A percentile compares a stretch with the other conserved stretches of the same genome.
Evolutionary conservation across 2,113 vertebrate genomes (phyloP).

Genomic region (Pogonocichla stellata): DNA sequence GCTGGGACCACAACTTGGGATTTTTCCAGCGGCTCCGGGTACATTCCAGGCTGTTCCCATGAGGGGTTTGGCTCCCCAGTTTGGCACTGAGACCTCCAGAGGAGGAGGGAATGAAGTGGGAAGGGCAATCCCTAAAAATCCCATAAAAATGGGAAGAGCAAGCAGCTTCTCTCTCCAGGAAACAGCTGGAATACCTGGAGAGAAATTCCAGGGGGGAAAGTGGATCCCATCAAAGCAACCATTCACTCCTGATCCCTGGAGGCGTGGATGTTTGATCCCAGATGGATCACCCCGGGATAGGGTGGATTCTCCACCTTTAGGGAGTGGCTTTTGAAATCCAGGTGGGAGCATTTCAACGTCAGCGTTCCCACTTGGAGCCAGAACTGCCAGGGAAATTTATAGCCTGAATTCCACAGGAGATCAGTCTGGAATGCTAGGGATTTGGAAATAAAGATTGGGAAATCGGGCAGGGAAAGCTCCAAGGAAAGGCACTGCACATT

Average conservation of each 20-base stretch:
- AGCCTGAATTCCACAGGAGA: neutral
- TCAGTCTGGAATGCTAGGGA: rapidly evolving
- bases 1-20: neutral
- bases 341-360: neutral
- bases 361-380: neutral
- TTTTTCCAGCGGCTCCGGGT: neutral
- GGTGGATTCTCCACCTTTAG: neutral
- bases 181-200: neutral
- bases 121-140: neutral
- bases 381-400: neutral
- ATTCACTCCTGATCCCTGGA: neutral
- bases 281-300: rapidly evolving
- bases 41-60: neutral
- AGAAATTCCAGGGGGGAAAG: neutral
- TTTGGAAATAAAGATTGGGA: neutral
- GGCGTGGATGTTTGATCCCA: rapidly evolving
- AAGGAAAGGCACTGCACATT: neutral
- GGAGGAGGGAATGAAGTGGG: neutral
- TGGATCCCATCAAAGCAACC: neutral
- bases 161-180: neutral
- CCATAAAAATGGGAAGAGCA: neutral
- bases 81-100: rapidly evolving
- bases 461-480: neutral
- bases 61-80: neutral
- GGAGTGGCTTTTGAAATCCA: neutral